Evolutionary conservation across 2,113 vertebrate species (phyloP), one percentile per base, ranked within the genome.

Genomic region (Elaphurus davidianus): DNA sequence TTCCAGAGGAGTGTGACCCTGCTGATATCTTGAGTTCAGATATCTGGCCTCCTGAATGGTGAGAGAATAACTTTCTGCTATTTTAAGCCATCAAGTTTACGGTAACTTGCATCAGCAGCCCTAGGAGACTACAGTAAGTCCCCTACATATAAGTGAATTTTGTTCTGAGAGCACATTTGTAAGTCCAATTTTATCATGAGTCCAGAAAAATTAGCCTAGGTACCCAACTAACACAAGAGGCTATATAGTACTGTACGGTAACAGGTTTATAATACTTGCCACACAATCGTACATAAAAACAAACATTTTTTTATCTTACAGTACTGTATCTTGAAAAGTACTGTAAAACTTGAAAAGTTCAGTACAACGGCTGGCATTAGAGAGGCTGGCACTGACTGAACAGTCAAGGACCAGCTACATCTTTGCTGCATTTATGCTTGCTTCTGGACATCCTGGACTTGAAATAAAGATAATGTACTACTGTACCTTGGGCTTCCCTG

Each of bases 401-500:
- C 33, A n/a, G 17, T 67, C 64, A 36, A 19, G 64, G 19, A 36
- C 33, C 33, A 21, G 64, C 16, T 67, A n/a, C 8, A 36, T 67
- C 16, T 36, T 19, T 36, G 64, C 64, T 5, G 33, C 0, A 0
- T 67, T 10, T 36, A 36, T 2, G 0, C 64, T 67, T 19, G 64
- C 64, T 67, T 67, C 16, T 36, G 33, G 64, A 36, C 64, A 5
- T 67, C 16, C 64, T 11, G 64, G 64, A 10, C 64, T 36, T 67
- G 64, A 67, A 36, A 36, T 67, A 19, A n/a, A 67, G 33, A 19
- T 67, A 21, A 36, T 1, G 17, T 7, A 5, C 33, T 36, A 21
- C 33, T 0, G 3, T 19, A n/a, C 3, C 64, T 67, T 67, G n/a
- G 19, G 67, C 19, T 71, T 40, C 36, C 36, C 67, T 74, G 19